Conservation (phyloP, 35 echinoderm and acorn worm species). For the Chiridota heheva region DNA sequence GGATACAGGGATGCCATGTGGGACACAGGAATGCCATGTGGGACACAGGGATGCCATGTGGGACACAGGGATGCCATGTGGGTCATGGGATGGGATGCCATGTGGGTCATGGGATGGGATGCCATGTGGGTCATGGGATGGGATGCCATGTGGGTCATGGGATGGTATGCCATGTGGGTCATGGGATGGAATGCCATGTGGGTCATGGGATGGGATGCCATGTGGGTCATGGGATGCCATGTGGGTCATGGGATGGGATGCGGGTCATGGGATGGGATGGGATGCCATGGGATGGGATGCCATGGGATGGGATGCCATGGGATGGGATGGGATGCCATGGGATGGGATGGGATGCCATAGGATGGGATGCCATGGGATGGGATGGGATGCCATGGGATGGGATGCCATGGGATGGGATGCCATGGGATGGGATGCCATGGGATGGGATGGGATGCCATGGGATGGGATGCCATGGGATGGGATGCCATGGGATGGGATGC, state of each 20-base stretch:
- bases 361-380: slow-evolving; percentile 34
- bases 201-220: not conserved
- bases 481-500: too few relatives aligned
- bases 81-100: too few relatives aligned
- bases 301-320: slow-evolving; percentile 1
- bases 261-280: not conserved
- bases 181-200: too few relatives aligned
- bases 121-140: not conserved
- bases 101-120: too few relatives aligned
- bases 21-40: too few relatives aligned
- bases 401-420: slow-evolving; percentile 25
- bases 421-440: slow-evolving; percentile 34
- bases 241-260: not conserved
- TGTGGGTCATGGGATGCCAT: not conserved
- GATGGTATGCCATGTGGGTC: not conserved
- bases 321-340: slow-evolving; percentile 3
- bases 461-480: not conserved
- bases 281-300: slow-evolving; percentile 7
- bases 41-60: too few relatives aligned
- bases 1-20: too few relatives aligned
- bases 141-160: not conserved
- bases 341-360: not conserved
- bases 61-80: too few relatives aligned
- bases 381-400: slow-evolving; percentile 36
- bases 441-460: not conserved